Base-by-base conservation (phyloP, 2,113 vertebrate species). In the Onychostoma macrolepis region DNA sequence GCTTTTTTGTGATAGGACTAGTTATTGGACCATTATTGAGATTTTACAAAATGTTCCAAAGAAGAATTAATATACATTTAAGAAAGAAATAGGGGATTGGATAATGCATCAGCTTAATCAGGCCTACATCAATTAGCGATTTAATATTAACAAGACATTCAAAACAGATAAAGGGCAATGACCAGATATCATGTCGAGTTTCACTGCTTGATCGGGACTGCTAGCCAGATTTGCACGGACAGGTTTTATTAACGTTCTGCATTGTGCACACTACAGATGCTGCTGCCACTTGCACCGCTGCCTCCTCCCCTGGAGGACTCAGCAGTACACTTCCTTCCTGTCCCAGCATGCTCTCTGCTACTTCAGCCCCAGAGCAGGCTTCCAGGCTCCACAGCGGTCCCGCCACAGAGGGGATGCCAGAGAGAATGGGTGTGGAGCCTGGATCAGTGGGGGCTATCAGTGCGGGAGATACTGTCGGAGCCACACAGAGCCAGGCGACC, bases 191-290 rank as follows among this genome's bases (percentile, higher is more conserved):
- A 92, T 94, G 93, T 90, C 93, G 93, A 93, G 94, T 95, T 94
- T 91, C 92, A 93, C 93, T 95, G 94, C 94, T 96, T 96, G 96
- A 96, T 96, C 97, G 97, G 98, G 97, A 97, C 97, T 97, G 97
- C 97, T 98, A 98, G 97, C 97, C 97, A 97, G 94, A 94, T 82
- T 94, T 94, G 92, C 92, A 93, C 88, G 90, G 94, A 95, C 89
- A 92, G 80, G 86, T 93, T 93, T 92, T 95, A 94, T 95, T 99
- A 95, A 98, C 96, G 95, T 92, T 92, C 87, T 93, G 93, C 93
- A 96, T 96, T 97, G 92, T 98, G 95, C 96, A 94, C 92, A 96
- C 97, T 95, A 93, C 97, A 99, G 98, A 99, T 99, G 98, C 97
- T 95, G 96, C 96, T 94, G 97, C 97, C 95, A 92, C 97, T 95